Evolutionary conservation across 2,797 vertebrate genomes (phyloP).

Genomic region (Myotis pilosus): DNA sequence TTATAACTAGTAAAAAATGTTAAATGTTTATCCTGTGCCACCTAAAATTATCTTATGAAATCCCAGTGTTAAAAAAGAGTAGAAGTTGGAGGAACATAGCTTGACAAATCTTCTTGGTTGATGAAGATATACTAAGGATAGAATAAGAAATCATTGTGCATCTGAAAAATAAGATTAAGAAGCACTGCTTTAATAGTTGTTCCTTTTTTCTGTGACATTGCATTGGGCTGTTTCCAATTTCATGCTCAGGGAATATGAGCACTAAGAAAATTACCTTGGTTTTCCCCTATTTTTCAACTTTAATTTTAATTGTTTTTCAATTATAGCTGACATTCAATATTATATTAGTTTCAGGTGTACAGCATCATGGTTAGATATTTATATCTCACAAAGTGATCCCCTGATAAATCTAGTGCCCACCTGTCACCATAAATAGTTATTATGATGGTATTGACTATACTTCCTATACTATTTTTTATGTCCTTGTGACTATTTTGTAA

Average conservation of each 20-base stretch:
- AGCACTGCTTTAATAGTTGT: neutral
- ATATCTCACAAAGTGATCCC: neutral
- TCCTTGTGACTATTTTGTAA: neutral
- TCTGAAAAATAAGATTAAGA: neutral
- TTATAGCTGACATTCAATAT: neutral
- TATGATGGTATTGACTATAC: neutral
- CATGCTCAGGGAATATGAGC: neutral
- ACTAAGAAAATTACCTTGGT: neutral
- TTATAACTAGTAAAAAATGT: neutral
- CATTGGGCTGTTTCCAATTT: neutral
- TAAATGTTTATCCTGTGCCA: neutral
- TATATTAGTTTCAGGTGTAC: neutral
- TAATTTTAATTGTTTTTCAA: neutral
- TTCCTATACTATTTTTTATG: neutral
- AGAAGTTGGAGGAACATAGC: neutral
- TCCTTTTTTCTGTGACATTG: neutral
- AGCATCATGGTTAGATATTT: neutral
- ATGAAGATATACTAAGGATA: neutral
- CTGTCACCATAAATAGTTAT: neutral
- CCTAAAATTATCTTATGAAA: slow-evolving; percentile 5
- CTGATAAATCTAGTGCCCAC: neutral
- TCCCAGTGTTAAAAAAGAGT: neutral
- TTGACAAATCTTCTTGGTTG: neutral
- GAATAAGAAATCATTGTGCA: neutral
- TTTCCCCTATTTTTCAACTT: neutral